A percentile compares a stretch with the other conserved stretches of the same genome.
These are phyloP conservation scores for Tiliacea citrago DNA, from an alignment of 2,888 invertebrate species.

Conservation along the genomic window DNA sequence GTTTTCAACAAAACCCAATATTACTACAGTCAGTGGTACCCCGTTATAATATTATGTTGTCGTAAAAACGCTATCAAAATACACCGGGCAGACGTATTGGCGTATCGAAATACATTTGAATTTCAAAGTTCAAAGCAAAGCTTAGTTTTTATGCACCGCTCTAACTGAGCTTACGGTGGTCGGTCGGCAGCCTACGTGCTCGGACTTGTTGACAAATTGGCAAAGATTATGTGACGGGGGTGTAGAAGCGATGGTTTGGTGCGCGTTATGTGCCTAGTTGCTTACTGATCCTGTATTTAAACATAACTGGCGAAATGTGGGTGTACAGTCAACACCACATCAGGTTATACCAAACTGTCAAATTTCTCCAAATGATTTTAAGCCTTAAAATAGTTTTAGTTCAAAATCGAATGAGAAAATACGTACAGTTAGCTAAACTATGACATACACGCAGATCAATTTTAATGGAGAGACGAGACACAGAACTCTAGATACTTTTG, in stretches of 20 bases:
- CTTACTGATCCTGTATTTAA: background rate
- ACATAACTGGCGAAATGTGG: background rate
- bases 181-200: constrained; percentile 85
- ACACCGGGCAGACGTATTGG: constrained; percentile 77
- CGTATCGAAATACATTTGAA: constrained; percentile 87
- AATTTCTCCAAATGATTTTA: too few species aligned
- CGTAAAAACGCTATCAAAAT: constrained; percentile 71
- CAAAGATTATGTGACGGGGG: constrained; percentile 72
- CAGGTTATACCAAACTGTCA: too few species aligned
- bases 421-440: background rate
- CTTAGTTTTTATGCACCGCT: constrained; percentile 89
- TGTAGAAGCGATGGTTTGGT: constrained; percentile 31
- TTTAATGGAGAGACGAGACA: background rate
- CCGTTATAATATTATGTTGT: constrained; percentile 39
- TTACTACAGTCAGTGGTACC: constrained; percentile 5
- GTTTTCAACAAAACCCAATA: background rate
- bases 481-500: background rate
- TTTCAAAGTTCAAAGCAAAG: constrained; percentile 88
- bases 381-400: too few species aligned
- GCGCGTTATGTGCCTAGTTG: constrained; percentile 33
- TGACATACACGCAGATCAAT: background rate
- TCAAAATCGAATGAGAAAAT: too few species aligned
- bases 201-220: constrained; percentile 79
- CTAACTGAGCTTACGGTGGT: constrained; percentile 89
- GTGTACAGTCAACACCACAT: background rate